phyloP scores from a whole-genome alignment of 2,797 vertebrate genomes.

The Coregonus ussuriensis region DNA sequence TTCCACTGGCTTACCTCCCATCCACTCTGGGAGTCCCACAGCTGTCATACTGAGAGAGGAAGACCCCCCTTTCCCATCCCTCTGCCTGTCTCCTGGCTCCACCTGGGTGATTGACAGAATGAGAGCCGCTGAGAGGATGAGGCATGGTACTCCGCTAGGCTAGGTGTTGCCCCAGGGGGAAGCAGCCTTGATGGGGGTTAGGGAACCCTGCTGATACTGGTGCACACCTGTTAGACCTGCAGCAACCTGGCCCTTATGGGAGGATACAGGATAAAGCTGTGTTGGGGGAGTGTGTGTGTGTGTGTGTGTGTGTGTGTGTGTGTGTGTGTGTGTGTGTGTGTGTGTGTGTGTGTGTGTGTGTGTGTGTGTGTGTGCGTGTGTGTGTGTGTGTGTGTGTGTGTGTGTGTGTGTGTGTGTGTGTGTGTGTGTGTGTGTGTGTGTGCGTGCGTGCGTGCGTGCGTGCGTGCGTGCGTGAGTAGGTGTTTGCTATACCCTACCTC shows the following conservation, averaged over 20 bases:
- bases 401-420: neutral
- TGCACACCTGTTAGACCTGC: constrained; percentile 61
- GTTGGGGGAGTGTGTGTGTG: neutral
- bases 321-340: neutral
- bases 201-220: neutral
- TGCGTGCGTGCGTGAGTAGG: neutral
- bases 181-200: constrained; percentile 54
- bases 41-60: constrained; percentile 17
- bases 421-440: neutral
- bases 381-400: constrained; percentile 3
- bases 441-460: neutral
- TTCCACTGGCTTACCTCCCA: neutral
- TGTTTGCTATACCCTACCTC: neutral
- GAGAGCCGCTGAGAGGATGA: constrained; percentile 48
- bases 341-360: neutral
- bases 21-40: too few species aligned
- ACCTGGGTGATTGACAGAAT: constrained; percentile 57
- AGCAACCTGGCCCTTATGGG: constrained; percentile 42
- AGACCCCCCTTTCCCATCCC: constrained; percentile 20
- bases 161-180: constrained; percentile 53
- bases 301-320: neutral
- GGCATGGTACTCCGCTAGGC: constrained; percentile 55
- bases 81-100: constrained; percentile 46
- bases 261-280: constrained; percentile 22
- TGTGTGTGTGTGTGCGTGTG: neutral